Evolutionary conservation across 2,797 vertebrate species (phyloP), one percentile per base, ranked within the genome.

Genomic region (Danio jaintianensis): DNA sequence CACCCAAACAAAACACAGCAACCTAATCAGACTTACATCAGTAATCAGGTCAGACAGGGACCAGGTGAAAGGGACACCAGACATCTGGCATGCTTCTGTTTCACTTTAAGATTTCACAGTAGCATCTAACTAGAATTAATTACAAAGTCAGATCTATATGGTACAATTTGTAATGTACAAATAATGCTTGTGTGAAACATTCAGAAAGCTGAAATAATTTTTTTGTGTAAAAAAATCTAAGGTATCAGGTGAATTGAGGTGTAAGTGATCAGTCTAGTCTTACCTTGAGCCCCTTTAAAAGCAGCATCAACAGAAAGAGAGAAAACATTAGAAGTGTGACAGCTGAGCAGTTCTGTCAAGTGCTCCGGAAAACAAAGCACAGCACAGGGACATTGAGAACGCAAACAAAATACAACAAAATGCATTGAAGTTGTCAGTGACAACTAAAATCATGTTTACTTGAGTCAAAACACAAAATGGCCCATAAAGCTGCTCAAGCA

Each of bases 281-380:
- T 96, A 99, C 98, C 98, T 97, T 84, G 98, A 99, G 88, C 98
- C 98, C 94, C 98, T 99, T 96, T 90, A 91, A 84, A 93, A 93
- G 79, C 93, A 96, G 98, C 96, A 95, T 86, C 82, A 87, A 89
- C 15, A 94, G 89, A 90, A 59, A 90, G 86, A 85, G 68, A 84
- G 59, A 83, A 75, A 81, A 84, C 74, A 75, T 93, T 91, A 94
- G 82, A 89, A 86, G 83, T 74, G 84, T n/a, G 64, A 76, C 82
- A 80, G 81, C 20, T 85, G 73, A 86, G 73, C 5, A 42, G 58
- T 89, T 77, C 80, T 85, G 40, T 40, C 78, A 80, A 83, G 71
- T 87, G 85, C 64, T 84, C 67, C 69, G 69, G 75, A 87, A 79
- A 82, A 85, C 84, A 77, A 61, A 56, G 63, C 83, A 84, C 82